Evolutionary conservation across 2,113 vertebrate species (phyloP), one percentile per base, ranked within the genome.

Genomic region (Nipponia nippon): DNA sequence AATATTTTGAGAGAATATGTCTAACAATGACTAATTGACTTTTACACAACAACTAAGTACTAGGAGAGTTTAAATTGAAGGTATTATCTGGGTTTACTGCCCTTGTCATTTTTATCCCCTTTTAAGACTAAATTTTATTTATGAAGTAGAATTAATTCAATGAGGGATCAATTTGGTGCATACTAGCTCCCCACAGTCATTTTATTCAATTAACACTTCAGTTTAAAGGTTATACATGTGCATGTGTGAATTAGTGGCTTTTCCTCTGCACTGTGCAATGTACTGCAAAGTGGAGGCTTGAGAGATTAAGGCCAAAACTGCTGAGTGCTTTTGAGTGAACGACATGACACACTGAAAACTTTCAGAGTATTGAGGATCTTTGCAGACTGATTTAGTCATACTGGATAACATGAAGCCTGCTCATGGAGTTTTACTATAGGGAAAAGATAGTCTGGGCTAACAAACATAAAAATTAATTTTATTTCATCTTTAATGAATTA

Each of bases 11-110:
- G 65, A 86, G 92, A 95, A 67, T 83, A 87, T 32, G 14, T 89
- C 61, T 92, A 77, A 82, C 0, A 3, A 71, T 78, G 67, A 89
- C 56, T 95, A 92, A 89, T 82, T 94, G 80, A 81, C 89, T 95
- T 93, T 87, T 91, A 61, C 49, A 87, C 56, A 89, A 69, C 56
- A 85, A 42, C n/a, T 69, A 89, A 62, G 80, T 82, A 93, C 81
- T 94, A 90, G 29, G 36, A 83, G 58, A 85, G 20, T 83, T 95
- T 88, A 95, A 96, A 93, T 63, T 92, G 66, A 87, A 87, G 25
- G 25, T 61, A 95, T 94, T 95, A 91, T 67, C 69, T 76, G 58
- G 61, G 56, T 95, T 97, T 95, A 97, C 46, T 91, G 36, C 47
- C 47, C 69, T 79, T 95, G 86, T 94, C 52, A 92, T 95, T 95